Conservation (phyloP, 2,113 vertebrate species). For the Columbina picui region DNA sequence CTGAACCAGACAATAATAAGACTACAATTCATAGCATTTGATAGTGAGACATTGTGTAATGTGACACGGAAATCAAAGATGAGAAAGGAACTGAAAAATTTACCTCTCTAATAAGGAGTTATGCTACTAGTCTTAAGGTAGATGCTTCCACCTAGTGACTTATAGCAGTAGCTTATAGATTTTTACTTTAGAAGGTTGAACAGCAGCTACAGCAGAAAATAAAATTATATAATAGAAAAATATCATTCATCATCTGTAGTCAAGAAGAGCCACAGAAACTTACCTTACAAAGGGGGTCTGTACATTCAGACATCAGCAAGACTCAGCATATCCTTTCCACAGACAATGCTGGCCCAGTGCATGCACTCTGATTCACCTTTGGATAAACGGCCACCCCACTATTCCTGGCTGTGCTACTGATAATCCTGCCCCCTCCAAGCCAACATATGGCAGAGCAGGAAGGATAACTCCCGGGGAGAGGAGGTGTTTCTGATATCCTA, state of each 20-base stretch:
- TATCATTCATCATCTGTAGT: not conserved
- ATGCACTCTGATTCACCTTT: not conserved
- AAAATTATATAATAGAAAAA: not conserved
- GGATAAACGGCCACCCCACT: not conserved
- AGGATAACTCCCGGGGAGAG: not conserved
- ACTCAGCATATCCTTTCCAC: not conserved
- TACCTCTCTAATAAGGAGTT: not conserved
- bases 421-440: not conserved
- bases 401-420: not conserved
- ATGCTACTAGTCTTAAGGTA: slow-evolving; percentile 20
- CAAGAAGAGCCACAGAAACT: not conserved
- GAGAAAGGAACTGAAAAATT: not conserved
- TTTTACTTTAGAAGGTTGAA: not conserved
- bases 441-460: not conserved
- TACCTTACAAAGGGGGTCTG: not conserved
- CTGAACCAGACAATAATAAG: not conserved
- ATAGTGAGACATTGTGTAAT: not conserved
- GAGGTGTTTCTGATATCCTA: slow-evolving; percentile 8
- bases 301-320: not conserved
- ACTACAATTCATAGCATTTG: not conserved
- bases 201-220: not conserved
- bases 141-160: slow-evolving; percentile 58
- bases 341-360: not conserved
- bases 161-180: slow-evolving; percentile 1
- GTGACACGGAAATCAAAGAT: slow-evolving; percentile 21